A percentile compares a stretch with the other conserved stretches of the same genome.
Evolutionary conservation across 2,888 invertebrate genomes (phyloP).

Genomic region (Heliothis peltigera): DNA sequence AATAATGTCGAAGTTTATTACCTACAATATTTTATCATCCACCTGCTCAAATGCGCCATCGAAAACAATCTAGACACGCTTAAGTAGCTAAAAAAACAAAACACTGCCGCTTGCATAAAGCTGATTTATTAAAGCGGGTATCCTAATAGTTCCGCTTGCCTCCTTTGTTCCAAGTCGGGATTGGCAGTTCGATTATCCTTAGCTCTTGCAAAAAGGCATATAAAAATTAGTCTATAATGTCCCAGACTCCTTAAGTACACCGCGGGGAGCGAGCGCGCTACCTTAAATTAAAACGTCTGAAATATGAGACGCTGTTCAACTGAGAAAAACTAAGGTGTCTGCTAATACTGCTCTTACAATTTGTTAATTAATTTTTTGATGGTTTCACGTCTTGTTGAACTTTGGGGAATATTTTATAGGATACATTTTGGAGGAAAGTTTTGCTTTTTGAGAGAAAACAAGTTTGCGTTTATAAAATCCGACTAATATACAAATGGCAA

Average conservation of each 20-base stretch:
- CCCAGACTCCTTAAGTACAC: conserved; percentile 85
- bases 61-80: conserved; percentile 26
- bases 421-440: background rate
- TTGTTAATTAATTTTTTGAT: conserved; percentile 45
- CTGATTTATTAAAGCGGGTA: conserved; percentile 75
- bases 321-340: conserved; percentile 72
- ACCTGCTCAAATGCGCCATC: conserved; percentile 9
- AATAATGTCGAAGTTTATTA: background rate
- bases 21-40: conserved; percentile 32
- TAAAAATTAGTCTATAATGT: conserved; percentile 87
- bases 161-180: conserved; percentile 81
- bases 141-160: conserved; percentile 72
- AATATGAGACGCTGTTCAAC: conserved; percentile 75
- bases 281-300: conserved; percentile 82
- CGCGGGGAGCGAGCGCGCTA: conserved; percentile 76
- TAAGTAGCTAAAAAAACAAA: conserved; percentile 44
- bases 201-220: conserved; percentile 82
- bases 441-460: background rate
- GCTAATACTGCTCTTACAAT: conserved; percentile 43
- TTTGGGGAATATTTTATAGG: background rate
- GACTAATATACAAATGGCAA: too few relatives aligned
- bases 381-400: conserved; percentile 2
- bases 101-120: conserved; percentile 48
- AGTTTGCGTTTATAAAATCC: too few relatives aligned
- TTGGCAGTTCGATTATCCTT: conserved; percentile 89